Conservation (phyloP, 2,888 invertebrate species). For the Uropetala carovei region DNA sequence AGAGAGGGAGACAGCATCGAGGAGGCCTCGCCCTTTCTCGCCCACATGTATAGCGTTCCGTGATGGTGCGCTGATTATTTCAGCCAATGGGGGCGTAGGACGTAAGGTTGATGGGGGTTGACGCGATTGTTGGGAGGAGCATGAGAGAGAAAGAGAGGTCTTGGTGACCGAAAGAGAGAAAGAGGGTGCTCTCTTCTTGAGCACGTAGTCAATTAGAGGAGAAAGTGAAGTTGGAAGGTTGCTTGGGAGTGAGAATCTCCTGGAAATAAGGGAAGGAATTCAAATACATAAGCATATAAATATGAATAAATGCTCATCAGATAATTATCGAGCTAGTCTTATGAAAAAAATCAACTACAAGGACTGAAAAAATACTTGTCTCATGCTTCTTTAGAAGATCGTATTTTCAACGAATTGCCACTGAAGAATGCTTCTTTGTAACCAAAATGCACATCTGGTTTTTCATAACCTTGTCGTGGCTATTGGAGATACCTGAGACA, state of each 20-base stretch:
- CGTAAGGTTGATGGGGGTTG: neutral
- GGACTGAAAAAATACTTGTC: no score
- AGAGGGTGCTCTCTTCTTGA: constrained; percentile 33
- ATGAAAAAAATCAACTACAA: no score
- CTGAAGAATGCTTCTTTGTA: no score
- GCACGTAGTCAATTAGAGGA: constrained; percentile 47
- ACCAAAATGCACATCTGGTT: no score
- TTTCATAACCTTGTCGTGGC: no score
- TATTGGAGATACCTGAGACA: no score
- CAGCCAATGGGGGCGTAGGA: constrained; percentile 49
- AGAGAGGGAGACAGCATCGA: neutral
- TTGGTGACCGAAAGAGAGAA: neutral
- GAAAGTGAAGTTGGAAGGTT: constrained; percentile 6
- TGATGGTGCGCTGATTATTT: constrained; percentile 55
- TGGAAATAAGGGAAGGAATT: neutral
- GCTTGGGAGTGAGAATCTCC: no score
- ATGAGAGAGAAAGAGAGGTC: neutral
- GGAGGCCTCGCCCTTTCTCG: constrained; percentile 13
- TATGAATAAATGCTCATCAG: no score
- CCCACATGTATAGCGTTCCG: constrained; percentile 23
- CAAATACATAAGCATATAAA: neutral
- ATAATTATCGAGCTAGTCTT: no score
- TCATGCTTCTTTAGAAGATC: no score
- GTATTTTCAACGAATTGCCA: no score
- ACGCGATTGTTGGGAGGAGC: constrained; percentile 57